A percentile compares a stretch with the other conserved stretches of the same genome.
phyloP scores from a whole-genome alignment of 2,113 vertebrate species.

The Axis porcinus region DNA sequence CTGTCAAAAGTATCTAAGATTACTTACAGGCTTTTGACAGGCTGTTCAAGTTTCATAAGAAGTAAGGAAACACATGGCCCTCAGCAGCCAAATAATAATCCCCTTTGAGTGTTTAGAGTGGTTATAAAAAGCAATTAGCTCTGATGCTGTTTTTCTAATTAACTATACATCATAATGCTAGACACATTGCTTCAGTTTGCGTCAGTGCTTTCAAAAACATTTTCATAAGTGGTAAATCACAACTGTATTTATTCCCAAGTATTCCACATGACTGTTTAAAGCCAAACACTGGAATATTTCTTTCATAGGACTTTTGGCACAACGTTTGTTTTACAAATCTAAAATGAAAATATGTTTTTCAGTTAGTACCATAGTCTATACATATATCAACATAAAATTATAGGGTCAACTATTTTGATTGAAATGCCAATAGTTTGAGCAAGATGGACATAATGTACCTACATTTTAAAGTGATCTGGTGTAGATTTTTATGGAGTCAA shows the following conservation, averaged over 20 bases:
- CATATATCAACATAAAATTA: background rate
- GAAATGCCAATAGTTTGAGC: background rate
- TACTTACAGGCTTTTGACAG: constrained; percentile 56
- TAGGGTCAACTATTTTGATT: background rate
- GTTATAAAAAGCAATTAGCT: constrained; percentile 74
- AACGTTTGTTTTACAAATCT: constrained; percentile 46
- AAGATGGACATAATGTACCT: background rate
- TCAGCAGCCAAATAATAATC: constrained; percentile 65
- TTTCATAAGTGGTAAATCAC: constrained; percentile 70
- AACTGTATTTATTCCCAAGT: constrained; percentile 62
- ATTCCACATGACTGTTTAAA: constrained; percentile 53
- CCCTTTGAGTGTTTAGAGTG: constrained; percentile 64
- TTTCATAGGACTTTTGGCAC: constrained; percentile 51
- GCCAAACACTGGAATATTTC: constrained; percentile 52
- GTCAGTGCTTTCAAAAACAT: constrained; percentile 67
- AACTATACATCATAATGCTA: constrained; percentile 67
- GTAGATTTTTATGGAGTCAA: background rate
- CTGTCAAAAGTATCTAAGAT: constrained; percentile 17
- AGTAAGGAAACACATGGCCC: constrained; percentile 63
- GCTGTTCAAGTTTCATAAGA: constrained; percentile 49
- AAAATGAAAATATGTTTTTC: background rate
- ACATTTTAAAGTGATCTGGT: background rate
- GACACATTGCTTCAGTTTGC: constrained; percentile 64
- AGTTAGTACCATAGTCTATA: background rate
- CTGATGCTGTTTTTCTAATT: constrained; percentile 71